Evolutionary conservation across 53 echinoderm and acorn worm genomes (phyloP).

Genomic region (Luidia sarsii): DNA sequence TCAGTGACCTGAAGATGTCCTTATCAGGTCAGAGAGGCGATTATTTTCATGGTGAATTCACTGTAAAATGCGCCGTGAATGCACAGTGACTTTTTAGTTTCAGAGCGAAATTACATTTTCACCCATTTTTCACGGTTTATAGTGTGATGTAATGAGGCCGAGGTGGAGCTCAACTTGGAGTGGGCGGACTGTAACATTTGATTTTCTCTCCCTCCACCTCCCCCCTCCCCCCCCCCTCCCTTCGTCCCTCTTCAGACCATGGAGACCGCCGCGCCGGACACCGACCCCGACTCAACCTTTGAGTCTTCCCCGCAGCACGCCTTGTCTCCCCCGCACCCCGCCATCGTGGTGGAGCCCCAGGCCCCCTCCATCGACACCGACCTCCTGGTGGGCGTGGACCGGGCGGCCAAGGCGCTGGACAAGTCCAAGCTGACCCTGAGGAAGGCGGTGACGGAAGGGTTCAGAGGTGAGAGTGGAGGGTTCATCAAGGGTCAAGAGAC

Average conservation of each 20-base stretch:
- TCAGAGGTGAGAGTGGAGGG: constrained; percentile 58
- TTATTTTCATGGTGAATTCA: no score
- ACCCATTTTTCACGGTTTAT: no score
- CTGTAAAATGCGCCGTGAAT: no score
- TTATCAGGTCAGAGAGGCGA: no score
- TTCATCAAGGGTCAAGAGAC: no score
- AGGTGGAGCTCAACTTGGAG: no score
- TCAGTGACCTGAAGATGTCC: no score
- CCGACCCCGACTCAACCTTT: constrained; percentile 53
- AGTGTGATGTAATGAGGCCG: no score
- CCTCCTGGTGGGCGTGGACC: constrained; percentile 69
- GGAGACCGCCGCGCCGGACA: constrained; percentile 61
- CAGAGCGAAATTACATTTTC: no score
- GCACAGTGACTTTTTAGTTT: no score
- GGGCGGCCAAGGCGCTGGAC: constrained; percentile 79
- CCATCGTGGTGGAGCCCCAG: constrained; percentile 32
- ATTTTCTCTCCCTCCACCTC: background rate
- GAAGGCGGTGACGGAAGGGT: constrained; percentile 82
- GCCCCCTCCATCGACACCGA: constrained; percentile 87
- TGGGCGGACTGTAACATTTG: no score
- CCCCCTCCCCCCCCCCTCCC: no score
- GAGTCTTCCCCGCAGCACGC: constrained; percentile 22
- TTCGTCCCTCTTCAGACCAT: constrained; percentile 46
- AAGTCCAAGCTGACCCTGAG: constrained; percentile 85
- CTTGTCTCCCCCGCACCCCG: constrained; percentile 15